These are phyloP conservation scores for Phalacrocorax brasilianus DNA, from an alignment of 2,113 vertebrate species.

Conservation along the genomic window DNA sequence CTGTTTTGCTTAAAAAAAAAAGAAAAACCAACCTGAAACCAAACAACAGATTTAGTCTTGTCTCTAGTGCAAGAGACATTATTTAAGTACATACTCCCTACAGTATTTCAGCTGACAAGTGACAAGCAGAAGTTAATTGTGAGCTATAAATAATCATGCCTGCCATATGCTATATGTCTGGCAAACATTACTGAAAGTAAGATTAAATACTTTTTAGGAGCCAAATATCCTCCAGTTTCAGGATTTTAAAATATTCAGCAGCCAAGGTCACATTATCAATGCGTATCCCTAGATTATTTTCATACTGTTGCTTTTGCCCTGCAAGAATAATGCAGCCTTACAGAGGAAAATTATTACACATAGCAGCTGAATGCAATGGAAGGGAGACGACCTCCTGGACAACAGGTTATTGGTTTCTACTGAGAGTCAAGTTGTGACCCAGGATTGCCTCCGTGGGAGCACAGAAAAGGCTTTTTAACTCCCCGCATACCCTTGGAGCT, in stretches of 20 bases:
- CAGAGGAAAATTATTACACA: not conserved
- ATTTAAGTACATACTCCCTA: not conserved
- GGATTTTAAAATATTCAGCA: constrained; percentile 36
- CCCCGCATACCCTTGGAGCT: fast-evolving
- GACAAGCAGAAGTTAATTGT: constrained; percentile 15
- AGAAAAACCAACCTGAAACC: not conserved
- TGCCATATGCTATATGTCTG: constrained; percentile 35
- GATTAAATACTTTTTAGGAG: constrained; percentile 24
- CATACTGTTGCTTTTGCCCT: not conserved
- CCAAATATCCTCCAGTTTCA: not conserved
- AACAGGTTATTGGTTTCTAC: not conserved
- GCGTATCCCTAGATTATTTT: not conserved
- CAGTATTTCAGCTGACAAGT: constrained; percentile 18
- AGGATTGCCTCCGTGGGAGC: not conserved
- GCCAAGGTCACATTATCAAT: not conserved
- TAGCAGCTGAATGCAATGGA: not conserved
- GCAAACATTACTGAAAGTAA: not conserved
- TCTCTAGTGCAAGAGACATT: not conserved
- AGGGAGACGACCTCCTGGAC: not conserved
- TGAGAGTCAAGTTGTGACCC: not conserved
- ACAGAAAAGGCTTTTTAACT: not conserved
- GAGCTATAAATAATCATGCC: constrained; percentile 33
- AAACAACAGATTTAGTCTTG: not conserved
- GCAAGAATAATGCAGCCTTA: not conserved
- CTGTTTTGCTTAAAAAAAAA: not conserved